These are phyloP conservation scores for Drosophila ananassae DNA, from an alignment of 1,140 invertebrate species.

Conservation along the genomic window DNA sequence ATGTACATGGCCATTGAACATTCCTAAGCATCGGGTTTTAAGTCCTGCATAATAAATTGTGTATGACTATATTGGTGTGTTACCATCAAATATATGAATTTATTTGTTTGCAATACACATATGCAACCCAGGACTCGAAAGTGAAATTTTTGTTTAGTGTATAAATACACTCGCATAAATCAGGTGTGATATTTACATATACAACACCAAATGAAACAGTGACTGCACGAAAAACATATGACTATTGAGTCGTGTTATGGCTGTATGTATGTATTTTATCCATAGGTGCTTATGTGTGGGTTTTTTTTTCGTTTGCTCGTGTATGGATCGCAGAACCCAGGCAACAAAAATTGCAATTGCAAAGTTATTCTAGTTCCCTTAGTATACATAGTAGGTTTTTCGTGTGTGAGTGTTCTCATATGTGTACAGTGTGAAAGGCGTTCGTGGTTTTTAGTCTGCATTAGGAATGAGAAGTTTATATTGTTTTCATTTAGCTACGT, in stretches of 20 bases:
- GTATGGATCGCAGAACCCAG: conserved; percentile 3
- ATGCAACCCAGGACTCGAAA: not conserved
- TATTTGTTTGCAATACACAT: not conserved
- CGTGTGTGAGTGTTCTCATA: conserved; percentile 4
- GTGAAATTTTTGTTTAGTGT: conserved; percentile 19
- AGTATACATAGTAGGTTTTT: conserved; percentile 11
- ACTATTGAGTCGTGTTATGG: conserved; percentile 20
- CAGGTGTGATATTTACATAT: conserved; percentile 35
- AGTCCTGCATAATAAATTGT: conserved; percentile 5
- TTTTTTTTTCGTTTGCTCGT: not conserved
- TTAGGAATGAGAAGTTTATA: conserved; percentile 8
- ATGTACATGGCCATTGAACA: conserved; percentile 22
- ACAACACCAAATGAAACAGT: conserved; percentile 22
- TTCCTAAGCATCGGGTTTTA: conserved; percentile 14
- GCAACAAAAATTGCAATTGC: conserved; percentile 30
- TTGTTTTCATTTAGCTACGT: not conserved
- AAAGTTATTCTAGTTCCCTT: conserved; percentile 41
- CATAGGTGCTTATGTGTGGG: not conserved
- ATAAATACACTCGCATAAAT: conserved; percentile 37
- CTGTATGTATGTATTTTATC: conserved; percentile 1
- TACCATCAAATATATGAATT: not conserved
- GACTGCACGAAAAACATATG: conserved; percentile 23
- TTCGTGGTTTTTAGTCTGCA: conserved; percentile 31
- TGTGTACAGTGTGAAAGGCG: conserved; percentile 18
- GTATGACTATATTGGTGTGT: not conserved